These are phyloP conservation scores for Seriola rivoliana DNA, from an alignment of 2,113 vertebrate species.

Conservation along the genomic window DNA sequence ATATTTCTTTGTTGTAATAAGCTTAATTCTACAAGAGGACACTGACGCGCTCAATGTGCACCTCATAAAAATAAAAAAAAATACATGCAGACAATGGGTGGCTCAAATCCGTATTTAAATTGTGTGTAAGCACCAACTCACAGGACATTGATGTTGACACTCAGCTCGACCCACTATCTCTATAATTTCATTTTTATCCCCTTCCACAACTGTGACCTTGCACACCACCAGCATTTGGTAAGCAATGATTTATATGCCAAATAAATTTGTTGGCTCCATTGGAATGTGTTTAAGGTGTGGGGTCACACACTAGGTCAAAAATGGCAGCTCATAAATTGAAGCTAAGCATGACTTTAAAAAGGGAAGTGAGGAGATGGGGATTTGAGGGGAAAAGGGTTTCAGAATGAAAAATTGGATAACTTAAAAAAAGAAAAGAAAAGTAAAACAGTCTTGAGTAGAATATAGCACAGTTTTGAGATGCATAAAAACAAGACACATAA, in stretches of 20 bases:
- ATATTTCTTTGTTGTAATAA: not conserved
- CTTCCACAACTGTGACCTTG: constrained; percentile 79
- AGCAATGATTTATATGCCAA: constrained; percentile 83
- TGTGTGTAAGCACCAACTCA: constrained; percentile 18
- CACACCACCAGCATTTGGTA: constrained; percentile 72
- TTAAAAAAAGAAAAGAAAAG: not conserved
- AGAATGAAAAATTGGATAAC: constrained; percentile 39
- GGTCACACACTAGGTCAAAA: constrained; percentile 80
- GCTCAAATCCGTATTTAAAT: constrained; percentile 23
- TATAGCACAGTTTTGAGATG: constrained; percentile 35
- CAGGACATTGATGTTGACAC: constrained; percentile 43
- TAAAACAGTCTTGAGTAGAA: constrained; percentile 37
- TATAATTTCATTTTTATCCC: constrained; percentile 76
- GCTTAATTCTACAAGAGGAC: not conserved
- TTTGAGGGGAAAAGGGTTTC: constrained; percentile 23
- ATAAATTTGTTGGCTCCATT: constrained; percentile 83
- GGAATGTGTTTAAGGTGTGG: constrained; percentile 81
- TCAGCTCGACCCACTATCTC: constrained; percentile 48
- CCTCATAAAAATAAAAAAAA: not conserved
- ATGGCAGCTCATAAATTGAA: constrained; percentile 82
- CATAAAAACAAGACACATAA: constrained; percentile 55
- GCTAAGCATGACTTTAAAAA: constrained; percentile 50
- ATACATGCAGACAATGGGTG: constrained; percentile 5
- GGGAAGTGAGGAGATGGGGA: constrained; percentile 14
- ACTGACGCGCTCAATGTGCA: not conserved